Base-by-base conservation (phyloP, 2,797 vertebrate genomes). In the Cossypha dichroa region DNA sequence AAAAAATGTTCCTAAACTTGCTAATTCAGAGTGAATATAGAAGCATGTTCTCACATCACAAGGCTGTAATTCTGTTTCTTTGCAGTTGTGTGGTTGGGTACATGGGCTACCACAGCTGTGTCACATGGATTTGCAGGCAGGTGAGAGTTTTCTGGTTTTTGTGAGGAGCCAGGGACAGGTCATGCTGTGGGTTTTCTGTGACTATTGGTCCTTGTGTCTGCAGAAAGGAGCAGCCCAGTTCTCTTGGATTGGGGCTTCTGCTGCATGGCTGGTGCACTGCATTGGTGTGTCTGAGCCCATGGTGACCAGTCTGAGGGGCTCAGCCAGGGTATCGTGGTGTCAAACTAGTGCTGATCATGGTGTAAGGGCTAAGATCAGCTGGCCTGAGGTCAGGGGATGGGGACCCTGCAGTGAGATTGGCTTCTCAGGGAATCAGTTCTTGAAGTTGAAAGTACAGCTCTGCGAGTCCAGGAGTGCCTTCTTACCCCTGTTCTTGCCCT, bases 301-400 rank as follows among this genome's bases (percentile, higher is more conserved):
- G 33, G 29, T 29, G 59, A 88, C 15, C 26, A 33, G 25, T 13
- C 33, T 43, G 29, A 23, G 56, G 13, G 25, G 8, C 45, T 75
- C 31, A 66, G 52, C 18, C 31, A 19, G 31, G 33, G 36, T 76
- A 31, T 29, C 1, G 0, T 26, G 0, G 0, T 80, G 41, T 48
- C 52, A 76, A 3, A 66, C 10, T 20, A 67, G 11, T 0, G 5
- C 59, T 2, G 1, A 1, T 54, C 51, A 23, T 7, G 4, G 26
- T 22, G 34, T 25, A 55, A 74, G 26, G 36, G 11, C 3, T 38
- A 43, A 60, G 38, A 26, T 75, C 45, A 49, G 21, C 58, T 62
- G 46, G 28, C 11, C 38, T 68, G 62, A 22, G 7, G 5, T 68
- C 14, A 26, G 33, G 20, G 34, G 13, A 2, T 45, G 21, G 34